A percentile compares a stretch with the other conserved stretches of the same genome.
phyloP scores from a whole-genome alignment of 2,797 vertebrate species.

The Tympanoctomys barrerae region DNA sequence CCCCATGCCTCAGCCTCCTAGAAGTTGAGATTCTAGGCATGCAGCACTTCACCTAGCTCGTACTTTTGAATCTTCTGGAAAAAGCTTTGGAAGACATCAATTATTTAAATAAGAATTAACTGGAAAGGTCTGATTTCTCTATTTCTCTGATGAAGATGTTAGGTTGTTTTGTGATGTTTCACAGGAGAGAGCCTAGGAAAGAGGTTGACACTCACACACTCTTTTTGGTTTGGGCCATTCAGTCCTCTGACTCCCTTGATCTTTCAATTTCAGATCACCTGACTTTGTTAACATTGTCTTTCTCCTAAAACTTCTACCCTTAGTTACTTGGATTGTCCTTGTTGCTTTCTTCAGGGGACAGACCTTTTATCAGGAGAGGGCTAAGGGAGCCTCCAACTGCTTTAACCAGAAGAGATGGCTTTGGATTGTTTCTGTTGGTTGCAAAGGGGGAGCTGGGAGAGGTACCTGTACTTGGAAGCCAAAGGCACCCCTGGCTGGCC shows the following conservation, averaged over 20 bases:
- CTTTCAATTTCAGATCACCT: not conserved
- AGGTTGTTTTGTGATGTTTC: not conserved
- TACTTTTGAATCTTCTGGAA: not conserved
- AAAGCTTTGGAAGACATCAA: not conserved
- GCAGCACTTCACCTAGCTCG: not conserved
- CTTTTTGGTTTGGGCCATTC: not conserved
- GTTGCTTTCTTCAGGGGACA: not conserved
- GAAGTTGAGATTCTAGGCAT: not conserved
- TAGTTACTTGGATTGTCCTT: not conserved
- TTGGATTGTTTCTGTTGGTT: not conserved
- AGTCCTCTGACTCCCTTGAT: not conserved
- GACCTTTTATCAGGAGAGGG: not conserved
- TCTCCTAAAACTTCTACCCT: not conserved
- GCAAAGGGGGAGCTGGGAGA: not conserved
- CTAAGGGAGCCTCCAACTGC: not conserved
- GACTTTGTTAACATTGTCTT: not conserved
- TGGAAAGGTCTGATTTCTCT: conserved; percentile 5
- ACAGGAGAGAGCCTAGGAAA: not conserved
- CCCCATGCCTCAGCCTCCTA: not conserved
- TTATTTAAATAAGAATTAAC: not conserved
- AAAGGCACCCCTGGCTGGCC: not conserved
- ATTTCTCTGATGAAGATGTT: conserved; percentile 9
- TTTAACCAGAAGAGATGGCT: conserved; percentile 1
- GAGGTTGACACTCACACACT: not conserved
- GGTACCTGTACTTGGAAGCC: not conserved